A percentile compares a stretch with the other conserved stretches of the same genome.
Evolutionary conservation across 2,113 vertebrate species (phyloP).

Genomic region (Machaerirhynchus nigripectus): DNA sequence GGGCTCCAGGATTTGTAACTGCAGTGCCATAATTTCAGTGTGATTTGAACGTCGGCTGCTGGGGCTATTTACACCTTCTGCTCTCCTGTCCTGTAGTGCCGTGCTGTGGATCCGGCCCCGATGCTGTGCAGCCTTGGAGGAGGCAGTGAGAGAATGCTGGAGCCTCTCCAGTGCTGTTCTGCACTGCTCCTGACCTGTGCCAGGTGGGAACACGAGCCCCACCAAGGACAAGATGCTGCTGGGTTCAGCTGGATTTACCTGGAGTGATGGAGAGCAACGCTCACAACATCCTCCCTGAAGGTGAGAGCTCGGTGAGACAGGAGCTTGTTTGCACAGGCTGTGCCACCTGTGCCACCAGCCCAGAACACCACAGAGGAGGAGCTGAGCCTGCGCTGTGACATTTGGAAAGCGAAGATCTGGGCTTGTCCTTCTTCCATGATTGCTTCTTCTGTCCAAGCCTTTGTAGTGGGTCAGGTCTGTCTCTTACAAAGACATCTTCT

Average conservation of each 20-base stretch:
- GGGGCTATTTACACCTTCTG: background rate
- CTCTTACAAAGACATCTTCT: background rate
- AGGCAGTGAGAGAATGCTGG: background rate
- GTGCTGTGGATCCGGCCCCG: background rate
- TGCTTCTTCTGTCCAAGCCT: background rate
- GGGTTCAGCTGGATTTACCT: background rate
- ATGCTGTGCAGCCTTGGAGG: background rate
- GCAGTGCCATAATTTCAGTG: background rate
- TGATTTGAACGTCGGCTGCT: background rate
- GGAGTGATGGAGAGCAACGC: background rate
- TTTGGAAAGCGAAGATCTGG: background rate
- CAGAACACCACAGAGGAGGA: too few species aligned
- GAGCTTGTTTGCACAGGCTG: background rate
- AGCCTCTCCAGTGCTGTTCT: background rate
- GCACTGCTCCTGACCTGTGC: background rate
- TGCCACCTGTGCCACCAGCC: too few species aligned
- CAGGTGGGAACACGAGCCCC: background rate
- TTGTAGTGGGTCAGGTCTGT: background rate
- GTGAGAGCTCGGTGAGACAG: too few species aligned
- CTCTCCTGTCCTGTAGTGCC: background rate
- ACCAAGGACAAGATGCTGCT: background rate
- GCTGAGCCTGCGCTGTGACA: background rate
- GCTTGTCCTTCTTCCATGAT: accelerated
- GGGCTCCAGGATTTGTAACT: background rate
- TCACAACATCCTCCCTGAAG: background rate